Conservation (phyloP, 2,888 invertebrate species). For the Tanypteryx hageni region DNA sequence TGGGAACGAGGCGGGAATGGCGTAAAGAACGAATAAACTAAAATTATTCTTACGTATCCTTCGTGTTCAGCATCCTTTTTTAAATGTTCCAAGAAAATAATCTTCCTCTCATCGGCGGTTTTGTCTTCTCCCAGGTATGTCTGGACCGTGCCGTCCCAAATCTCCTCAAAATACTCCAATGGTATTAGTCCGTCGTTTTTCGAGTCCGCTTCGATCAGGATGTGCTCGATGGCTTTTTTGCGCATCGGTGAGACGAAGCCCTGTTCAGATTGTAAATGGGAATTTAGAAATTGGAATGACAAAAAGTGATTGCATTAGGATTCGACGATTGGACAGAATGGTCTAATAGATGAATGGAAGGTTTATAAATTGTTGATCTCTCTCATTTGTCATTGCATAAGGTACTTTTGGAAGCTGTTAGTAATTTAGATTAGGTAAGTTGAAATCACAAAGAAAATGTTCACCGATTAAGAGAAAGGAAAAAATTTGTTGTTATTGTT, state of each 20-base stretch:
- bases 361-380: no score
- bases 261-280: not conserved
- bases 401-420: no score
- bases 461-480: no score
- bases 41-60: not conserved
- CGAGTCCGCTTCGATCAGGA: not conserved
- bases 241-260: not conserved
- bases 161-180: slow-evolving; percentile 30
- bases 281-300: no score
- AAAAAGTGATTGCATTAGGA: no score
- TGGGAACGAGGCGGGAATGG: not conserved
- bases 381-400: no score
- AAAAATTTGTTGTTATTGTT: no score
- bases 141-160: slow-evolving; percentile 47
- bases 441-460: no score
- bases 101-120: slow-evolving; percentile 14
- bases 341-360: no score
- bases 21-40: not conserved
- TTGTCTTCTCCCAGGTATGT: slow-evolving; percentile 26
- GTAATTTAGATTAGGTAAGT: no score
- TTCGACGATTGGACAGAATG: no score
- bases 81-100: slow-evolving; percentile 18
- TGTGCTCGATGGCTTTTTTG: not conserved
- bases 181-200: slow-evolving; percentile 35
- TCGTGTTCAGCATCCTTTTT: slow-evolving; percentile 34